phyloP scores from a whole-genome alignment of 2,888 invertebrate species.

The Eupithecia vulgata region DNA sequence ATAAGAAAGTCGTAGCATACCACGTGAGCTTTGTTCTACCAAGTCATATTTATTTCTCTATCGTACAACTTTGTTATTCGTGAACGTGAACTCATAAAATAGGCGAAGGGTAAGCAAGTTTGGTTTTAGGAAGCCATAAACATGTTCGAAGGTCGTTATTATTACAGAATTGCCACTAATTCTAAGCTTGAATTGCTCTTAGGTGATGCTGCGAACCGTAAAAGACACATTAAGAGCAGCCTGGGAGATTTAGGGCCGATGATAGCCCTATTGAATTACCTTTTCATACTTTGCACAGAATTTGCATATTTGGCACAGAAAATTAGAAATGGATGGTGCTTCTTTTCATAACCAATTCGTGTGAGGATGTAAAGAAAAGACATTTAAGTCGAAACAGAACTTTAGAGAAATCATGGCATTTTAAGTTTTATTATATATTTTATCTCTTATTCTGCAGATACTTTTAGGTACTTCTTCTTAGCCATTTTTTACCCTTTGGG shows the following conservation, averaged over 20 bases:
- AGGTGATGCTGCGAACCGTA: constrained; percentile 41
- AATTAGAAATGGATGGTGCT: background rate
- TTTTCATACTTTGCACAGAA: background rate
- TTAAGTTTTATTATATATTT: background rate
- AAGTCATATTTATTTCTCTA: background rate
- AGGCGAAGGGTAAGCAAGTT: constrained; percentile 30
- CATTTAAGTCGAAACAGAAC: background rate
- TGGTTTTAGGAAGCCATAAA: constrained; percentile 39
- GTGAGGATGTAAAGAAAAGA: background rate
- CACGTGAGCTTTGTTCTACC: background rate
- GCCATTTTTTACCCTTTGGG: too few species aligned
- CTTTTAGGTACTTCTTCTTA: background rate
- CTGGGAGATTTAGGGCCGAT: constrained; percentile 39
- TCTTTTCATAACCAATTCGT: background rate
- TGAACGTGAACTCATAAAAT: constrained; percentile 10
- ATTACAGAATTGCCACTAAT: constrained; percentile 40
- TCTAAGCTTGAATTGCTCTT: constrained; percentile 36
- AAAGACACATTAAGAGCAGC: constrained; percentile 42
- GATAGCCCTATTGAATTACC: constrained; percentile 14
- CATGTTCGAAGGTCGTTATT: constrained; percentile 39
- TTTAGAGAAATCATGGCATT: background rate
- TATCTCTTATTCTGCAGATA: background rate
- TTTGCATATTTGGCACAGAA: background rate
- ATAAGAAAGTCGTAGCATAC: background rate
- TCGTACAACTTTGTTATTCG: constrained; percentile 8